These are phyloP conservation scores for Chloroceryle inda DNA, from an alignment of 2,797 vertebrate species.

Conservation along the genomic window DNA sequence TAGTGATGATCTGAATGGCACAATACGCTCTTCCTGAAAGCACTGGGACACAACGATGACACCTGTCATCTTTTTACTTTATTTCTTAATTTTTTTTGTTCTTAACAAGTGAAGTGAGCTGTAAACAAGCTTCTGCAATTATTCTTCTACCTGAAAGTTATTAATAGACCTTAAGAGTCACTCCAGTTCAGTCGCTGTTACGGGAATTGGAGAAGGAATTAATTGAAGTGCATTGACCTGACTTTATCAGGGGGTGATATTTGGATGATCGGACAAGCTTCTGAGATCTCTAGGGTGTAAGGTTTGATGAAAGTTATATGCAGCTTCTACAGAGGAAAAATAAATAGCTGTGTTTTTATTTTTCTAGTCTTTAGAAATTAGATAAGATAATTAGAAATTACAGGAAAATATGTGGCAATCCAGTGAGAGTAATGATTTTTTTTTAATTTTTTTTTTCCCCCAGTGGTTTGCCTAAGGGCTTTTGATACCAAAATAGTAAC, in stretches of 20 bases:
- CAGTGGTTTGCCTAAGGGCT: slow-evolving; percentile 19
- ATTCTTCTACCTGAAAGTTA: slow-evolving; percentile 1
- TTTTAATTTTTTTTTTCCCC: background rate
- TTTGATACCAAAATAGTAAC: slow-evolving; percentile 51
- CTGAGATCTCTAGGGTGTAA: background rate
- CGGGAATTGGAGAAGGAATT: slow-evolving; percentile 18
- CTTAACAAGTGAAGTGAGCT: background rate
- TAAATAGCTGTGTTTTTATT: background rate
- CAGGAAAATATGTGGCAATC: background rate
- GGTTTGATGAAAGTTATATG: background rate
- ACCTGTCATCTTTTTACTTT: background rate
- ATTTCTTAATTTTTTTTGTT: background rate
- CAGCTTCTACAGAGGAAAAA: background rate
- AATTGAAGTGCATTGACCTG: slow-evolving; percentile 15
- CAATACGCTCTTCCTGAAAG: background rate
- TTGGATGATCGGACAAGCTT: background rate
- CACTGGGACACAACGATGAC: background rate
- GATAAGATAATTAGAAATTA: slow-evolving; percentile 13
- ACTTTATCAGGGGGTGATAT: background rate
- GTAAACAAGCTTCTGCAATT: slow-evolving; percentile 26
- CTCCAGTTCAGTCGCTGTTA: background rate
- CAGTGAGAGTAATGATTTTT: slow-evolving; percentile 1
- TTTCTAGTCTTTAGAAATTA: background rate
- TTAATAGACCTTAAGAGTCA: background rate
- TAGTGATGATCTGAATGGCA: background rate